Conservation (phyloP, 2,113 vertebrate species). For the Eidolon helvum region DNA sequence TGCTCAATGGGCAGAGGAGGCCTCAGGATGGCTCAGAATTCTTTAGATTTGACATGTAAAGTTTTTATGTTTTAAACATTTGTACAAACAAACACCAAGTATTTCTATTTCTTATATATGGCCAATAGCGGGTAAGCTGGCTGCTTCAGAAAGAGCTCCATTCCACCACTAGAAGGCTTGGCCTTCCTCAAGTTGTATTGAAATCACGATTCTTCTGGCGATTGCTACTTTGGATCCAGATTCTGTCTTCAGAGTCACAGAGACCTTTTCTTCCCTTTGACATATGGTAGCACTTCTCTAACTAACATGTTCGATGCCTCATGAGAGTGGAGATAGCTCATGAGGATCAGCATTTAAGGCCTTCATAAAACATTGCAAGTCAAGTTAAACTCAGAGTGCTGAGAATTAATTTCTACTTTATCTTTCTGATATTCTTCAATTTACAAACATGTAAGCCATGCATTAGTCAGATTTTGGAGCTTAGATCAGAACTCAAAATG, state of each 20-base stretch:
- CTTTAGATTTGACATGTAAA: not conserved
- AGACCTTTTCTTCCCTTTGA: not conserved
- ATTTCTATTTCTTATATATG: not conserved
- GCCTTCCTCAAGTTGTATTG: not conserved
- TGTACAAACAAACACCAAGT: not conserved
- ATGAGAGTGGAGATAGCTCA: not conserved
- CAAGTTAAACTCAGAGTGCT: not conserved
- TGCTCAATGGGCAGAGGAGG: not conserved
- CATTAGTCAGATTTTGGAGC: not conserved
- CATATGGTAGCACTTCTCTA: not conserved
- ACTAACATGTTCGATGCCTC: not conserved
- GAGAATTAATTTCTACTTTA: slow-evolving; percentile 23
- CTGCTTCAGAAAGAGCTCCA: not conserved
- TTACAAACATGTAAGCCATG: not conserved
- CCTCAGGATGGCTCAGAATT: not conserved
- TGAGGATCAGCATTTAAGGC: not conserved
- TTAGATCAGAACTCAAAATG: not conserved
- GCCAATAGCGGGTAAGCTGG: not conserved
- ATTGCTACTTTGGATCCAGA: not conserved
- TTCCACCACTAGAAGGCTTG: not conserved
- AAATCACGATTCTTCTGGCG: not conserved
- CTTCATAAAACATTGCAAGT: not conserved
- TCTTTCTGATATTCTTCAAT: not conserved
- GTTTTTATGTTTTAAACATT: not conserved
- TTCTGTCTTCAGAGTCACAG: not conserved